Percentiles rank a stretch among this genome's conserved stretches.
Evolutionary conservation across 2,113 vertebrate species (phyloP).

Genomic region (Scolopax mira): DNA sequence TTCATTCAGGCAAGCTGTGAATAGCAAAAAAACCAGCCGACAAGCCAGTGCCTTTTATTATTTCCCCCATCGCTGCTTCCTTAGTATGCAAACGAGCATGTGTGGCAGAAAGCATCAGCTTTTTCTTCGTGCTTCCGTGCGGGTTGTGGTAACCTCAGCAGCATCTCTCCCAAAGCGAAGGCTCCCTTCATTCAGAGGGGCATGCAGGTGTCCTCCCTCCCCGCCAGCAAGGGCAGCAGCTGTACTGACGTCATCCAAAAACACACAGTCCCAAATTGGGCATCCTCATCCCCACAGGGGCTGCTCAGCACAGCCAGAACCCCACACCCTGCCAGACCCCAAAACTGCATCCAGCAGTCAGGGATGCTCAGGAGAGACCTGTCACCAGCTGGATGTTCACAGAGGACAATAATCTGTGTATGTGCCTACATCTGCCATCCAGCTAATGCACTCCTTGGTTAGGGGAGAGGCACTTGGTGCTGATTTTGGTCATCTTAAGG

Average conservation of each 20-base stretch:
- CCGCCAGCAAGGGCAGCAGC: not conserved
- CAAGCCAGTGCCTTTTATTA: slow-evolving; percentile 2
- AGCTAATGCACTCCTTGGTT: not conserved
- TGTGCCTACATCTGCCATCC: accelerated
- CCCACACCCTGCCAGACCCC: accelerated
- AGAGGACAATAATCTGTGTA: too few species aligned
- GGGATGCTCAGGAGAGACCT: not conserved
- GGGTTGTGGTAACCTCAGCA: not conserved
- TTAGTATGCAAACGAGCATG: slow-evolving; percentile 6
- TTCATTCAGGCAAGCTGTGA: not conserved
- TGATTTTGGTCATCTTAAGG: accelerated
- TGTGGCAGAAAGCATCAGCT: not conserved
- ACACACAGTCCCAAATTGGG: accelerated
- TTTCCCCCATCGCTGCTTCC: not conserved
- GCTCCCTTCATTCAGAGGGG: slow-evolving; percentile 15
- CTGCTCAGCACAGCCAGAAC: not conserved
- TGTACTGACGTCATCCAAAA: not conserved
- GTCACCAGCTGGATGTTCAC: accelerated
- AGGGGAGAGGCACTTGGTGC: not conserved
- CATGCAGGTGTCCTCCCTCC: slow-evolving; percentile 10
- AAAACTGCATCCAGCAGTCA: too few species aligned
- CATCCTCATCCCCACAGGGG: accelerated
- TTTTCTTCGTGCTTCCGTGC: not conserved
- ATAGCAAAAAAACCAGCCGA: not conserved
- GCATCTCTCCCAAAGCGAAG: not conserved